Evolutionary conservation across 2,888 invertebrate genomes (phyloP), one percentile per base, ranked within the genome.

Genomic region (Drosophila meridionalis): DNA sequence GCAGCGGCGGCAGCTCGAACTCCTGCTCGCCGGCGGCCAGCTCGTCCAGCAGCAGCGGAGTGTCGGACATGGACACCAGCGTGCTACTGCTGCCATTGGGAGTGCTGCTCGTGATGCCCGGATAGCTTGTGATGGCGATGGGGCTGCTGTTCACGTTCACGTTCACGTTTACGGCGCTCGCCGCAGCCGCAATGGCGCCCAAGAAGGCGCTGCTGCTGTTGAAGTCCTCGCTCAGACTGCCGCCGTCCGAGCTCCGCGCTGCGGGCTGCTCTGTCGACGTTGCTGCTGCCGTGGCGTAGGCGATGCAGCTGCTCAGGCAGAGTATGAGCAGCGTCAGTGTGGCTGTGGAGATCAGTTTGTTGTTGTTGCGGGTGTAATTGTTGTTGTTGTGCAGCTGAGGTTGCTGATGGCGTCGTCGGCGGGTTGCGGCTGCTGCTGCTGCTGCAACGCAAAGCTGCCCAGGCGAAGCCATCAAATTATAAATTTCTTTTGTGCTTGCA

Each of bases 1-100:
- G 92, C 61, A 93, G 61, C 2, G 92, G 91, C 0, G 93, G 92
- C 63, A 92, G 71, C 9, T 89, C 89, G 20, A 90, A 86, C 20
- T 80, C 84, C 0, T 78, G 82, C 0, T 76, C 82, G 11, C 61
- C 79, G 5, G 50, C 67, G 4, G 65, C 55, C 38, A 78, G 56
- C 12, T 89, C 85, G 14, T 77, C 79, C n/a, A 82, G 53, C 28
- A 86, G 47, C 11, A 75, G 20, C 0, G 85, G 87, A 0, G 78
- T 78, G 11, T 75, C 83, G 11, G 82, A 72, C 6, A 82, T 78
- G 56, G 87, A 72, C 20, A 76, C 72, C 56, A 78, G 26, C 0
- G 85, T 77, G 47, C 72, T 69, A 36, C 70, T 75, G 69, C 83
- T 90, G 70, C 77, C 85, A 76, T 89, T 89, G 0, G 88, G 82